These are phyloP conservation scores for Morone saxatilis DNA, from an alignment of 2,113 vertebrate species.

Conservation along the genomic window DNA sequence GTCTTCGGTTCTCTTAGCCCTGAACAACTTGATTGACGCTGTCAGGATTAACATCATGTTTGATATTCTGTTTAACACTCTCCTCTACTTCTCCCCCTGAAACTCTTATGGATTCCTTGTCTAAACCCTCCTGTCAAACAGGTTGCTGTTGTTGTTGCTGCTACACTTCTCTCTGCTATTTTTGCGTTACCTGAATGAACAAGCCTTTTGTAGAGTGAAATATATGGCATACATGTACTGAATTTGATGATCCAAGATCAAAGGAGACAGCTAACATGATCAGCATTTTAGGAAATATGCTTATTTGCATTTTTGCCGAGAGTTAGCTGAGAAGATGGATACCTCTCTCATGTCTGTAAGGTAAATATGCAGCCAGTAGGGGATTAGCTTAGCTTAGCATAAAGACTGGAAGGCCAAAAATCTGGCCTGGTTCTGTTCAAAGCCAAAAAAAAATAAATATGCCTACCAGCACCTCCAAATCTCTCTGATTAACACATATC, in stretches of 20 bases:
- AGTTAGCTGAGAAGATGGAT: neutral
- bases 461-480: neutral
- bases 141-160: neutral
- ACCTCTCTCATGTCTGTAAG: neutral
- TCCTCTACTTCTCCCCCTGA: neutral
- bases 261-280: neutral
- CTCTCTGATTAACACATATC: neutral
- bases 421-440: too few relatives aligned
- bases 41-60: conserved; percentile 12
- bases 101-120: neutral
- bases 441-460: too few relatives aligned
- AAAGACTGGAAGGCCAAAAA: neutral
- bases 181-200: neutral
- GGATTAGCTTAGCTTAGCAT: neutral
- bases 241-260: conserved; percentile 9
- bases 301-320: neutral
- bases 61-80: conserved; percentile 21
- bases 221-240: neutral
- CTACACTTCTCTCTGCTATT: neutral
- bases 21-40: neutral
- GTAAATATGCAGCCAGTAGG: neutral
- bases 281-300: neutral
- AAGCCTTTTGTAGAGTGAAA: neutral
- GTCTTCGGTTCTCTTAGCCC: neutral
- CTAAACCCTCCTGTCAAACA: neutral